These are phyloP conservation scores for Lasiurus cinereus DNA, from an alignment of 2,113 vertebrate species.

Conservation along the genomic window DNA sequence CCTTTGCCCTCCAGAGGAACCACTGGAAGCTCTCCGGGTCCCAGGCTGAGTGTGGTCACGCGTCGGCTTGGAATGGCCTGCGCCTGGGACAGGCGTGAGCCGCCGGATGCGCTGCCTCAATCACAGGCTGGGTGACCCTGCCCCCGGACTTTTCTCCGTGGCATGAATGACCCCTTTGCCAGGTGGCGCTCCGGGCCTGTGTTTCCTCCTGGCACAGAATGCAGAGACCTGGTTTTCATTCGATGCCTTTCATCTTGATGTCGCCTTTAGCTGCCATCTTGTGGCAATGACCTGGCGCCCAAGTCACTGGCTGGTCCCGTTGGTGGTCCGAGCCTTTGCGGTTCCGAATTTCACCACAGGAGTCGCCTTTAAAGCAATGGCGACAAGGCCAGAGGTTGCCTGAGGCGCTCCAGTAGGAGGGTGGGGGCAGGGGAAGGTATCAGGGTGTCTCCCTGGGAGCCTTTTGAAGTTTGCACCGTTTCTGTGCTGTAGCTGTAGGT, in stretches of 20 bases:
- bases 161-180: not conserved
- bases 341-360: not conserved
- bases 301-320: not conserved
- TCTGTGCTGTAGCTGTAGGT: not conserved
- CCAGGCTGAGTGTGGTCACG: fast-evolving
- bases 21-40: not conserved
- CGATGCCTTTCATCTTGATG: not conserved
- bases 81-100: not conserved
- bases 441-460: fast-evolving
- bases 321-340: not conserved
- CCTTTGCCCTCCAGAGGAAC: not conserved
- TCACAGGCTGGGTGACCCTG: not conserved
- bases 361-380: not conserved
- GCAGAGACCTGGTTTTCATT: not conserved
- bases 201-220: not conserved
- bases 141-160: not conserved
- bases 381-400: not conserved
- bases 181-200: not conserved
- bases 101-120: not conserved
- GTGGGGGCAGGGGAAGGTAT: not conserved
- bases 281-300: not conserved
- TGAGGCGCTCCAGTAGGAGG: not conserved
- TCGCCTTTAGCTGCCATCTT: not conserved
- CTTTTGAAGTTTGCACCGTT: not conserved
- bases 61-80: not conserved